phyloP scores from a whole-genome alignment of 2,113 vertebrate genomes.

The Brachirus orientalis region DNA sequence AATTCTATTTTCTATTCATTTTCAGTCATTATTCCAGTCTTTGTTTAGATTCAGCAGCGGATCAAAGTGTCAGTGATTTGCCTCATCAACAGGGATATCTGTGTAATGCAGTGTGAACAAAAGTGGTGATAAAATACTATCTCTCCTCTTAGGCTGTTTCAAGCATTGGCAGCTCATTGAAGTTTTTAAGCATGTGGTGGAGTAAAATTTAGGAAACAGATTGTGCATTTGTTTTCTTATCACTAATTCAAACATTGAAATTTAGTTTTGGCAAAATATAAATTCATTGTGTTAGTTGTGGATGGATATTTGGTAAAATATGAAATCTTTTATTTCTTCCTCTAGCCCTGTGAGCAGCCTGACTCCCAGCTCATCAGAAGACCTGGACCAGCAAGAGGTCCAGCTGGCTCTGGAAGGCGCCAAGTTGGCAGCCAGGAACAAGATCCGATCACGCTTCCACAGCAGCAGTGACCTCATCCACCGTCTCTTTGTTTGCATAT shows the following conservation, averaged over 20 bases:
- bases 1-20: no score
- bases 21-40: background rate
- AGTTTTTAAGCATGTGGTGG: no score
- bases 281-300: slow-evolving; percentile 6
- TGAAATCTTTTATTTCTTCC: background rate
- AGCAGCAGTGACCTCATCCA: slow-evolving; percentile 97
- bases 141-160: background rate
- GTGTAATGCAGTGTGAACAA: background rate
- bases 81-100: no score
- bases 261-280: slow-evolving; percentile 5
- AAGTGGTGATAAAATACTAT: background rate
- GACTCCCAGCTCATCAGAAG: slow-evolving; percentile 85
- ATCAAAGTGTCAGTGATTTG: no score
- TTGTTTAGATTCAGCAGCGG: slow-evolving; percentile 33
- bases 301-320: slow-evolving; percentile 5
- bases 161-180: no score
- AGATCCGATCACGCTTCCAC: slow-evolving; percentile 94
- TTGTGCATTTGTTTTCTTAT: background rate
- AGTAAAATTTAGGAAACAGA: background rate
- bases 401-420: slow-evolving; percentile 84
- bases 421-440: slow-evolving; percentile 87
- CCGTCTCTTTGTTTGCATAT: slow-evolving; percentile 98
- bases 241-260: slow-evolving; percentile 9
- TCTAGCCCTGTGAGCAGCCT: slow-evolving; percentile 82
- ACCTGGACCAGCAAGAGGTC: slow-evolving; percentile 83